phyloP scores from a whole-genome alignment of 2,113 vertebrate species.

The Oncorhynchus clarkii region DNA sequence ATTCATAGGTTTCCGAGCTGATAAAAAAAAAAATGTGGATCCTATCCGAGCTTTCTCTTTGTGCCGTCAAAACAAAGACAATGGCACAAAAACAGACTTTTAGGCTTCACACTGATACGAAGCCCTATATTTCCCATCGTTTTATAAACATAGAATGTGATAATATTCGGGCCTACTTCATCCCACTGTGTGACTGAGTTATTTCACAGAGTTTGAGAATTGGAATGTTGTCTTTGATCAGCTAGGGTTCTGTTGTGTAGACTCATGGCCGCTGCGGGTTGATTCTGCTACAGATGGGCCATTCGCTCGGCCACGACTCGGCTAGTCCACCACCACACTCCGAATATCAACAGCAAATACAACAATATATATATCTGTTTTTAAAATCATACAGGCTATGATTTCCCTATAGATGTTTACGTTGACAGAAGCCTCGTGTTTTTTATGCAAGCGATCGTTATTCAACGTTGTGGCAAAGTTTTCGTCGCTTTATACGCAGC shows the following conservation, averaged over 20 bases:
- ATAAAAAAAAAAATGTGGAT: constrained; percentile 11
- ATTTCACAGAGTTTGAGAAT: constrained; percentile 14
- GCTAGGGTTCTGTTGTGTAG: constrained; percentile 31
- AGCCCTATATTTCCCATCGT: not conserved
- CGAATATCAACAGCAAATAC: too few species aligned
- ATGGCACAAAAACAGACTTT: constrained; percentile 20
- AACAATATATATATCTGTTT: not conserved
- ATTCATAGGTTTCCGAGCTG: constrained; percentile 19
- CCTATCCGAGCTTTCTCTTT: constrained; percentile 33
- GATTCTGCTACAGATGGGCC: constrained; percentile 38
- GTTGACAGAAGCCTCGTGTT: not conserved
- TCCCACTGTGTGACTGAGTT: not conserved
- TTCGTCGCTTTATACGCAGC: constrained; percentile 37
- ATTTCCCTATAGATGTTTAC: not conserved
- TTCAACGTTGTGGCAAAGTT: constrained; percentile 47
- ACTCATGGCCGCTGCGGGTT: constrained; percentile 48
- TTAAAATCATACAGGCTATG: not conserved
- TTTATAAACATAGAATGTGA: not conserved
- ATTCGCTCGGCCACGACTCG: constrained; percentile 17
- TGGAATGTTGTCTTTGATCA: constrained; percentile 10
- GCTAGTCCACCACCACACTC: constrained; percentile 4
- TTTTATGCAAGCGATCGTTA: not conserved
- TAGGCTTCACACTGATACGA: not conserved
- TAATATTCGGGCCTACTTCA: not conserved
- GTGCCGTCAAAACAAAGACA: constrained; percentile 72